Evolutionary conservation across 2,113 vertebrate species (phyloP), one percentile per base, ranked within the genome.

Genomic region (Onychostruthus taczanowskii): DNA sequence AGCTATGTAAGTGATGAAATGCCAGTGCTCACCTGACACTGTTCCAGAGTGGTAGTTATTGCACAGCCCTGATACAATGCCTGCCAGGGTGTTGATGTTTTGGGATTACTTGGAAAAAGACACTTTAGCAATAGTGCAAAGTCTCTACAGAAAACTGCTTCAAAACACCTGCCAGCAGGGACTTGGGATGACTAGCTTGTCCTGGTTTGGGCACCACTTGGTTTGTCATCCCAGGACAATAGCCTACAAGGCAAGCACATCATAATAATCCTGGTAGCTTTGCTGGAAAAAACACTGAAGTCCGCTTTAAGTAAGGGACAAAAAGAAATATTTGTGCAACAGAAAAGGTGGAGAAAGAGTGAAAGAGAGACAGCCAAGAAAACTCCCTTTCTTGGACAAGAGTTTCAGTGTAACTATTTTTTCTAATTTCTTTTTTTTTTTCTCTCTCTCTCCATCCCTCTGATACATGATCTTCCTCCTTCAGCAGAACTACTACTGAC

Each of bases 321-420:
- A 43, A 64, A 52, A 10, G 37, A 16, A 62, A 7, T 0, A 0
- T 43, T 59, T 56, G 15, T 43, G 14, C 1, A 2, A 44, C 37
- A 74, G 7, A 17, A 75, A 74, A n/a, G 44, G 27, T 14, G 11
- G 21, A 30, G 30, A 46, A 43, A 31, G 6, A 82, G 4, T 10
- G 22, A 23, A n/a, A 41, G 6, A 35, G 27, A 74, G 41, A n/a
- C 7, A 50, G 13, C 18, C 55, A 39, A 39, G 13, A 68, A 81
- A 84, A 64, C 7, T 47, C 26, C 11, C 16, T 76, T 63, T 9
- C 41, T 83, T 56, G n/a, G 31, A 43, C 9, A 59, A 72, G 28
- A 22, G 3, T 35, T 35, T 70, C 39, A 31, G 13, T 33, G 23
- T 24, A 68, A 61, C 26, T 31, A 17, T 7, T 78, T 26, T 79